Evolutionary conservation across 2,888 invertebrate species (phyloP).

Genomic region (Tenodera sinensis): DNA sequence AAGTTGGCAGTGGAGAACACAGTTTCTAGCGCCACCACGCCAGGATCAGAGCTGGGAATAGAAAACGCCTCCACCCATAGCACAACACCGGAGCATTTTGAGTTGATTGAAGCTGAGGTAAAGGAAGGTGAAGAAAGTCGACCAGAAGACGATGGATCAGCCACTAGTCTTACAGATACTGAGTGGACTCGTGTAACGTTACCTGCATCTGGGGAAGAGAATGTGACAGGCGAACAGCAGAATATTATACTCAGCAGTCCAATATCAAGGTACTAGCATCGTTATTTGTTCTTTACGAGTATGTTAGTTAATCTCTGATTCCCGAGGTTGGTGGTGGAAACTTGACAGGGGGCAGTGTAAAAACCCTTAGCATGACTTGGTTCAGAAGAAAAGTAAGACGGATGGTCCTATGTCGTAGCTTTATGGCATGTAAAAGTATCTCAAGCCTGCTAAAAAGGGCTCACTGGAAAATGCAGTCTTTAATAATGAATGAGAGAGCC

Average conservation of each 20-base stretch:
- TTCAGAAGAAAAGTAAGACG: too few relatives aligned
- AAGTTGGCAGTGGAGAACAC: neutral
- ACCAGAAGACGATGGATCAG: constrained; percentile 27
- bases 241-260: neutral
- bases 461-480: too few relatives aligned
- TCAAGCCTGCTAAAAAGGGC: too few relatives aligned
- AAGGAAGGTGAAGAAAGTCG: neutral
- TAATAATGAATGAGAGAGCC: too few relatives aligned
- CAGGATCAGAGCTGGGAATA: constrained; percentile 20
- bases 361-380: too few relatives aligned
- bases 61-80: constrained; percentile 51
- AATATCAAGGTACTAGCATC: neutral
- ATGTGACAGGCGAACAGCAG: neutral
- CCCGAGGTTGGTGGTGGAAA: too few relatives aligned
- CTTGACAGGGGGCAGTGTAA: too few relatives aligned
- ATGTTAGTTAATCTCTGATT: too few relatives aligned
- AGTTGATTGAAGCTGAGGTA: constrained; percentile 51
- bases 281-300: too few relatives aligned
- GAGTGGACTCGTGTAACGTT: constrained; percentile 30
- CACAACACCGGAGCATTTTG: constrained; percentile 60
- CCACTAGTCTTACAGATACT: constrained; percentile 27
- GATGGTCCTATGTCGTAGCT: too few relatives aligned
- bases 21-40: constrained; percentile 19
- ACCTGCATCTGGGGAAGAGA: neutral
- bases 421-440: too few relatives aligned